Conservation (phyloP, 2,797 vertebrate genomes). For the Epinephelus coioides region DNA sequence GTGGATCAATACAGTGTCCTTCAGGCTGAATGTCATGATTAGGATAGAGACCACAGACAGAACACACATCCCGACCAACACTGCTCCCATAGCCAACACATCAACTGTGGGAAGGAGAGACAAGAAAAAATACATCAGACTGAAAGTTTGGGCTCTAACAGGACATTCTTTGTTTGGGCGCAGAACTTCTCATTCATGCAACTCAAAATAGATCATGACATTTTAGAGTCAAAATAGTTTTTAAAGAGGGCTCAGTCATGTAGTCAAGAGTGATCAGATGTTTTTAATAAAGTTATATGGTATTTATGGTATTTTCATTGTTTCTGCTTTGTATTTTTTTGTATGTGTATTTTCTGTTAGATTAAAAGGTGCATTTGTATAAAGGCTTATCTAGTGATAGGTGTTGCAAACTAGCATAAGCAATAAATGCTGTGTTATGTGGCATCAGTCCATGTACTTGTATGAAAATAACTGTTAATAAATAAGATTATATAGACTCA, state of each 20-base stretch:
- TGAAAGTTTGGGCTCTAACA: background rate
- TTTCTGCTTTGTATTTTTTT: background rate
- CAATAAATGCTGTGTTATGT: background rate
- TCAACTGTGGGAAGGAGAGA: constrained; percentile 14
- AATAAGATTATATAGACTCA: background rate
- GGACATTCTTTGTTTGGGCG: background rate
- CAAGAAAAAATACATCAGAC: background rate
- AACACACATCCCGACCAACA: constrained; percentile 30
- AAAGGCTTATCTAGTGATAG: background rate
- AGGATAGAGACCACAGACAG: constrained; percentile 23
- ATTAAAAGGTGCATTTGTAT: background rate
- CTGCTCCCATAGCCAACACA: constrained; percentile 14
- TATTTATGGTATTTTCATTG: background rate
- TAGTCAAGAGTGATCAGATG: background rate
- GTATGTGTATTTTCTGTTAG: background rate
- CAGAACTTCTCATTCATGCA: background rate
- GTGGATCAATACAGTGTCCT: background rate
- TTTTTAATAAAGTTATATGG: background rate
- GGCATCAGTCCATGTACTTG: background rate
- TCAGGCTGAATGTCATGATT: constrained; percentile 40
- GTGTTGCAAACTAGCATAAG: background rate
- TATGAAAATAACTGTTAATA: background rate
- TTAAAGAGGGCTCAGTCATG: background rate
- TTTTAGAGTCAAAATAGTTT: background rate
- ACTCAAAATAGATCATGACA: background rate